These are phyloP conservation scores for Rhipidura dahli DNA, from an alignment of 2,113 vertebrate genomes.

Conservation along the genomic window DNA sequence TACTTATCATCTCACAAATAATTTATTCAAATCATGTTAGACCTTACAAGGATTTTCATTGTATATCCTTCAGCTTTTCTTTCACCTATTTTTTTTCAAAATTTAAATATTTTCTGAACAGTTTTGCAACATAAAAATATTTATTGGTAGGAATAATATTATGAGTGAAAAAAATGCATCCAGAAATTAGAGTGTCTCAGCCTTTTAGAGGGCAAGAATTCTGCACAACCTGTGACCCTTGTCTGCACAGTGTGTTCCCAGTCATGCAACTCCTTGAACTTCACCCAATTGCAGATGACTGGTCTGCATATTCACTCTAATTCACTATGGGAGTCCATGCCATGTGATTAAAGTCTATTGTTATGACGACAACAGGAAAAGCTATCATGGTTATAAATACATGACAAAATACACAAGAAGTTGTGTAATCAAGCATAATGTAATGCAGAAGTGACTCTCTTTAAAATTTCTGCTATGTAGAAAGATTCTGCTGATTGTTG, in stretches of 20 bases:
- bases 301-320: background rate
- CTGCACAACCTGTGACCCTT: background rate
- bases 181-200: background rate
- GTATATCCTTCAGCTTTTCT: background rate
- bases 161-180: background rate
- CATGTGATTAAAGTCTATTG: background rate
- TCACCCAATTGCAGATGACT: background rate
- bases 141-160: background rate
- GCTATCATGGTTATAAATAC: background rate
- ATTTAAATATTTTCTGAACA: background rate
- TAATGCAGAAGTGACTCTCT: background rate
- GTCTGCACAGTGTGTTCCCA: background rate
- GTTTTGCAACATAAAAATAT: background rate
- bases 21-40: background rate
- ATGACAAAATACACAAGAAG: background rate
- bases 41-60: background rate
- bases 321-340: background rate
- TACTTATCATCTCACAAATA: background rate
- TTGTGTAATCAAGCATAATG: background rate
- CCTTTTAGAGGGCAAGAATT: background rate
- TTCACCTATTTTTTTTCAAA: background rate
- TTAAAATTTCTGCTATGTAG: background rate
- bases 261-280: background rate
- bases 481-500: background rate
- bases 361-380: background rate